These are phyloP conservation scores for Syngnathoides biaculeatus DNA, from an alignment of 2,113 vertebrate species.

Conservation along the genomic window DNA sequence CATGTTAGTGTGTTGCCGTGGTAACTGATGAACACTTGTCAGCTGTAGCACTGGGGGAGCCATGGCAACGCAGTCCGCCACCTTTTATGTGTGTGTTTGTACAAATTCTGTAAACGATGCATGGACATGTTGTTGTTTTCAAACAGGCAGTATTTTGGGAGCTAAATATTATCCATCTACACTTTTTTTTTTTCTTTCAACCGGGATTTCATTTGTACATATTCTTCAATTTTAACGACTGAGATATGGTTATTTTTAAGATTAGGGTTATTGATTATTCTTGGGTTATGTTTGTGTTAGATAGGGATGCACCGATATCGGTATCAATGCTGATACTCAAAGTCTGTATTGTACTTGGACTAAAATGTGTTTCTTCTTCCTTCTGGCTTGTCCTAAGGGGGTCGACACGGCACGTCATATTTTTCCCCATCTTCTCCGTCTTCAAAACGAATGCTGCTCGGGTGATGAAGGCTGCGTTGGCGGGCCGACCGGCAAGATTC, in stretches of 20 bases:
- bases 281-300: background rate
- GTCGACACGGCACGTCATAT: too few relatives aligned
- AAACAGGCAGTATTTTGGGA: background rate
- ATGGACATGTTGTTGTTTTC: background rate
- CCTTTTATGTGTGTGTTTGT: background rate
- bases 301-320: too few relatives aligned
- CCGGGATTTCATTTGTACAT: background rate
- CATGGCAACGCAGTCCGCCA: constrained; percentile 3
- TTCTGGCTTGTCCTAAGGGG: too few relatives aligned
- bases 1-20: background rate
- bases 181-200: background rate
- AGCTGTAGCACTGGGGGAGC: background rate
- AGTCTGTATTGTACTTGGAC: too few relatives aligned
- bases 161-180: background rate
- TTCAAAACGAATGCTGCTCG: too few relatives aligned
- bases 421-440: too few relatives aligned
- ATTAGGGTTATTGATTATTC: background rate
- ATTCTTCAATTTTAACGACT: background rate
- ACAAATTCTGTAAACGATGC: background rate
- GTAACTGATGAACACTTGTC: constrained; percentile 3
- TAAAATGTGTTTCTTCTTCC: too few relatives aligned
- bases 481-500: too few relatives aligned
- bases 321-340: too few relatives aligned
- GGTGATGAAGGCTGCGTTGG: too few relatives aligned
- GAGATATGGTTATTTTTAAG: background rate